Evolutionary conservation across 1,140 invertebrate species (phyloP), one percentile per base, ranked within the genome.

Genomic region (Anastrepha ludens): DNA sequence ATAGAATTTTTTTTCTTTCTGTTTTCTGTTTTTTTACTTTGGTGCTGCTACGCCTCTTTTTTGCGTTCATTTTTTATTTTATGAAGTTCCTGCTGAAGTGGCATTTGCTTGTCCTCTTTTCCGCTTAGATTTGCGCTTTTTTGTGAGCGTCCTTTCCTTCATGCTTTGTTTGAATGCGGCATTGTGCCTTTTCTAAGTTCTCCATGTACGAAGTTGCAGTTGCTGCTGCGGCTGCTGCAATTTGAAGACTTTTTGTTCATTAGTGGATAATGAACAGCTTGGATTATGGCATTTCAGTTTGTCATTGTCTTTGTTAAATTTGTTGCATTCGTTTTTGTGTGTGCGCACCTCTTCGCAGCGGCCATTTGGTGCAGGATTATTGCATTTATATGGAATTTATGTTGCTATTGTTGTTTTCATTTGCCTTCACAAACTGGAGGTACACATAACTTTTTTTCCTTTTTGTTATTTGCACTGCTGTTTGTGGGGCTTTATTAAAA

Each of bases 201-300:
- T 74, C 17, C 67, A 15, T 29, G 1, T 29, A 87, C 87, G 85
- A 55, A 55, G 50, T 89, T 55, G 86, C 86, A 88, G 67, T 86
- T 60, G 67, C 74, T 88, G 86, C 60, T 65, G 41, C 39, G 85
- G 87, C 88, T 88, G 87, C 85, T 86, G 85, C 85, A 86, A 60
- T 86, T 60, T 86, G 55, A 62, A 86, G 55, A 62, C 58, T 86
- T 86, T 86, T 86, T 86, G 85, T 86, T 86, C 85, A 86, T 86
- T 86, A 86, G 85, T 86, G 59, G 55, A 60, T 86, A 86, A 86
- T 86, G 59, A 86, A 86, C 85, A 62, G 59, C 85, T 86, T 81
- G 85, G 55, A 62, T 86, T 86, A 59, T 62, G 59, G 59, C 85
- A 86, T 86, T 86, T 86, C n/a, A 44, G 85, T 86, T 81, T 81